Percentiles rank a stretch among this genome's conserved stretches.
Conservation (phyloP, 1,140 invertebrate species). For the Aradophagus sp. region DNA sequence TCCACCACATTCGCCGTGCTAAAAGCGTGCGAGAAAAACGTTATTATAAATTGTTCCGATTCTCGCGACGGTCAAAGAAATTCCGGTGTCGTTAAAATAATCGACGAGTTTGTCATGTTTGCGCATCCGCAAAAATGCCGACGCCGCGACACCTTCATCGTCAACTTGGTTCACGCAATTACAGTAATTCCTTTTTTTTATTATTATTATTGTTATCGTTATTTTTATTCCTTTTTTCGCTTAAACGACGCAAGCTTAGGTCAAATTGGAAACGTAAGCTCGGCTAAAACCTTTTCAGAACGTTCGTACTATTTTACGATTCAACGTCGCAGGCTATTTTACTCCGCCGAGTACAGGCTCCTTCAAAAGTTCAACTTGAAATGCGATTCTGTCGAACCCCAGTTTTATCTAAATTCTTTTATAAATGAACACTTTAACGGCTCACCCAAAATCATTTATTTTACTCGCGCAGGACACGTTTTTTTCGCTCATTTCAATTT, state of each 20-base stretch:
- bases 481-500: no score
- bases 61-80: no score
- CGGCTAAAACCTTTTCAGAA: conserved; percentile 47
- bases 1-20: no score
- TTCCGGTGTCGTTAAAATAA: no score
- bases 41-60: no score
- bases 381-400: conserved; percentile 30
- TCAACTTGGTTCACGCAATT: conserved; percentile 33
- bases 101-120: conserved; percentile 24
- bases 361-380: conserved; percentile 30
- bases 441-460: conserved; percentile 14
- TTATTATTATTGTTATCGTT: conserved; percentile 9
- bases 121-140: background rate
- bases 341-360: conserved; percentile 15
- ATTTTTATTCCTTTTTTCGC: no score
- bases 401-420: conserved; percentile 30
- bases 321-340: conserved; percentile 48
- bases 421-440: conserved; percentile 19
- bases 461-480: no score
- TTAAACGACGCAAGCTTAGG: no score
- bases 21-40: no score
- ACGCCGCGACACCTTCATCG: conserved; percentile 8
- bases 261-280: conserved; percentile 49
- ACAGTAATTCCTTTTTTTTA: conserved; percentile 30
- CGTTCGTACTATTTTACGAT: conserved; percentile 48